Evolutionary conservation across 2,888 invertebrate genomes (phyloP).

Genomic region (Drosophila helvetica): DNA sequence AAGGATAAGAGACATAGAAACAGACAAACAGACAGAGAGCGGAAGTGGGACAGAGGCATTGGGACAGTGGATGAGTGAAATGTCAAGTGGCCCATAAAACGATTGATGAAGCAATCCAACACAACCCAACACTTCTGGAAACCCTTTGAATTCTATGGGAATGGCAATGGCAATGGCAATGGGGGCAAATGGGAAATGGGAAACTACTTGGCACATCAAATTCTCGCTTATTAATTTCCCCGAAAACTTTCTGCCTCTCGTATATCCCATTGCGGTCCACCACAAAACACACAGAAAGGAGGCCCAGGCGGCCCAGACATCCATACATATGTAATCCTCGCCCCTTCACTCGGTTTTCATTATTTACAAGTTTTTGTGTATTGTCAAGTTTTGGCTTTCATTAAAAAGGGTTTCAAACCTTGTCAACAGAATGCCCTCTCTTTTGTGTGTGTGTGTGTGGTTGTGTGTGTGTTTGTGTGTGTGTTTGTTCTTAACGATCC

Average conservation of each 20-base stretch:
- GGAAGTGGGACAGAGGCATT: neutral
- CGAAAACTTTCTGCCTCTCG: slow-evolving; percentile 46
- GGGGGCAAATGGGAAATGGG: neutral
- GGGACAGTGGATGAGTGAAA: slow-evolving; percentile 23
- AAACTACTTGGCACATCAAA: slow-evolving; percentile 20
- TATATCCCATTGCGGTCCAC: slow-evolving; percentile 60
- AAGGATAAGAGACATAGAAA: slow-evolving; percentile 2
- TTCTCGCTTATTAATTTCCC: slow-evolving; percentile 72
- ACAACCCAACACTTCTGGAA: slow-evolving; percentile 19
- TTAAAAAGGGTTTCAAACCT: slow-evolving; percentile 73
- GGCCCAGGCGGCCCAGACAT: neutral
- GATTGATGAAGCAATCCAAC: slow-evolving; percentile 38
- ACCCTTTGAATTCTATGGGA: slow-evolving; percentile 1
- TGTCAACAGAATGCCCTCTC: slow-evolving; percentile 62
- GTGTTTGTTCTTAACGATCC: slow-evolving; percentile 61
- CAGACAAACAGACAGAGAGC: slow-evolving; percentile 15
- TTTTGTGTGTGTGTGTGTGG: slow-evolving; percentile 23
- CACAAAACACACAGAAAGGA: slow-evolving; percentile 32
- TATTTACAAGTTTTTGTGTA: slow-evolving; percentile 76
- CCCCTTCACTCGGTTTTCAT: slow-evolving; percentile 57
- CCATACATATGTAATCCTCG: slow-evolving; percentile 18
- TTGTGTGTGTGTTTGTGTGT: slow-evolving; percentile 8
- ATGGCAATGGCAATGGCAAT: neutral
- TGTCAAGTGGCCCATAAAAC: slow-evolving; percentile 44
- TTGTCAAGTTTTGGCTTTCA: slow-evolving; percentile 70